These are phyloP conservation scores for Carpatolechia fugitivella DNA, from an alignment of 2,888 invertebrate species.

Conservation along the genomic window DNA sequence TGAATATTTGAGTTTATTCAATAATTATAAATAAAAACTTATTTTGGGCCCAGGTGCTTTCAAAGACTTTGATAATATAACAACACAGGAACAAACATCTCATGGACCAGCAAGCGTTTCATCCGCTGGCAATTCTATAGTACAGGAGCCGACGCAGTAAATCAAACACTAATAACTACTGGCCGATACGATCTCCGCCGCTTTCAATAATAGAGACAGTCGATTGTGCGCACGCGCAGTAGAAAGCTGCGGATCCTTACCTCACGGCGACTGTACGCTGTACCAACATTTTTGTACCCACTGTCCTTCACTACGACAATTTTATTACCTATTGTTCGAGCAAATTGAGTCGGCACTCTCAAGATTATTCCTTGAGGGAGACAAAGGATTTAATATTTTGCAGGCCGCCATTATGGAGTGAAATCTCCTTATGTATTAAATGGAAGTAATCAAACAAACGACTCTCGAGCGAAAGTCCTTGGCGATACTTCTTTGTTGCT, in stretches of 20 bases:
- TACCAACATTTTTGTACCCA: constrained; percentile 42
- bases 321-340: constrained; percentile 50
- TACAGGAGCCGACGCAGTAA: constrained; percentile 43
- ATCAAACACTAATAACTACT: constrained; percentile 73
- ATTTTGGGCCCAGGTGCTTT: no score
- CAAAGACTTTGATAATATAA: no score
- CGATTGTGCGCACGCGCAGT: constrained; percentile 41
- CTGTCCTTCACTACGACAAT: constrained; percentile 63
- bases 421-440: background rate
- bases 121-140: background rate
- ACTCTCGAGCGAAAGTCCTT: constrained; percentile 5
- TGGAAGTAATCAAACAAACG: constrained; percentile 4
- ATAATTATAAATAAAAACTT: no score
- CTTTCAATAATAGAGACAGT: constrained; percentile 68
- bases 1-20: no score
- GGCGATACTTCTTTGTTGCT: background rate
- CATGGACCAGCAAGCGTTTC: background rate
- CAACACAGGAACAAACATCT: no score
- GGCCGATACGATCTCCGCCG: constrained; percentile 66
- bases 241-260: constrained; percentile 21
- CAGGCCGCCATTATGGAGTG: background rate
- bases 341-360: constrained; percentile 15
- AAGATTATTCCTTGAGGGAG: constrained; percentile 14
- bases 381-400: constrained; percentile 15
- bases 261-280: background rate